Evolutionary conservation across 2,888 invertebrate genomes (phyloP).

Genomic region (Silvanus unidentatus): DNA sequence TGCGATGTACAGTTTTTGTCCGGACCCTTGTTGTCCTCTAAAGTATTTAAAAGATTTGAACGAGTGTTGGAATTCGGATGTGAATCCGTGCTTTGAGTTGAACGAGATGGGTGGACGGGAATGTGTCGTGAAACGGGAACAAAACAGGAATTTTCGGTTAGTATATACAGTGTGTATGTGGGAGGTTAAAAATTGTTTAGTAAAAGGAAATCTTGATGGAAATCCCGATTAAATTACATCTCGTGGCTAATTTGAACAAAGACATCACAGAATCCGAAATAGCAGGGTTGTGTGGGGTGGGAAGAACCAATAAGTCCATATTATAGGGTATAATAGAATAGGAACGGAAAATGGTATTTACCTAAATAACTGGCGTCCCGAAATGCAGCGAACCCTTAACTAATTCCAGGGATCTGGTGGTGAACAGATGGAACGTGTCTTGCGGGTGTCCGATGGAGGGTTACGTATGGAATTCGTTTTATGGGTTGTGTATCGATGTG

Average conservation of each 20-base stretch:
- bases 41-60: conserved; percentile 44
- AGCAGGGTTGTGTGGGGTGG: no score
- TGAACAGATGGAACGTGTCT: conserved; percentile 57
- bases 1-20: conserved; percentile 56
- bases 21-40: conserved; percentile 58
- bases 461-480: conserved; percentile 54
- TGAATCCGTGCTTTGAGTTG: conserved; percentile 52
- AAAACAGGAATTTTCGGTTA: conserved; percentile 38
- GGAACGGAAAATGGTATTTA: no score
- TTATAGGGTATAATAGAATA: no score
- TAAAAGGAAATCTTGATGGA: no score
- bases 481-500: conserved; percentile 58
- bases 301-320: no score
- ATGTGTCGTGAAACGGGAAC: conserved; percentile 28
- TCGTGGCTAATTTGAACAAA: no score
- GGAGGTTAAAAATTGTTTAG: no score
- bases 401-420: conserved; percentile 47
- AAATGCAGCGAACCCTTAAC: no score
- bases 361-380: no score
- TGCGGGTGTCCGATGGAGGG: conserved; percentile 52
- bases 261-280: no score
- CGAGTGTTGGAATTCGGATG: conserved; percentile 45
- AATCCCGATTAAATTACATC: no score
- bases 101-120: conserved; percentile 36
- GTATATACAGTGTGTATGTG: no score